Evolutionary conservation across 2,797 vertebrate species (phyloP).

Genomic region (Natrix natrix): DNA sequence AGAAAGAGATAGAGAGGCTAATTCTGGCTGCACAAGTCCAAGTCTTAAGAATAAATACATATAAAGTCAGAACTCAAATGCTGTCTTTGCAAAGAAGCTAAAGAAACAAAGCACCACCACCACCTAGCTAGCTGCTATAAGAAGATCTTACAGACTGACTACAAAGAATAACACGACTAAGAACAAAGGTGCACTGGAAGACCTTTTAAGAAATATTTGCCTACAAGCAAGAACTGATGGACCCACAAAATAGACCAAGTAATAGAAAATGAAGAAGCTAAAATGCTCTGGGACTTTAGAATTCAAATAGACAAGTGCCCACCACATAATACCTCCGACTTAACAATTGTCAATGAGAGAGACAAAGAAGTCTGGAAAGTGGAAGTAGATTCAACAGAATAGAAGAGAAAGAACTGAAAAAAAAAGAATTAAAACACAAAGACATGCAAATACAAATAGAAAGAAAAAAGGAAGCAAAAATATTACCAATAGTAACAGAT

Average conservation of each 20-base stretch:
- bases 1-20: background rate
- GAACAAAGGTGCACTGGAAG: background rate
- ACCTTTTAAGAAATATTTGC: background rate
- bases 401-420: background rate
- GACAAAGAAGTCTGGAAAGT: background rate
- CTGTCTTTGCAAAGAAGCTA: background rate
- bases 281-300: too few relatives aligned
- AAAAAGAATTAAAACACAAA: background rate
- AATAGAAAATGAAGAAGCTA: too few relatives aligned
- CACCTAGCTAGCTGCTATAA: background rate
- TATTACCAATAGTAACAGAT: background rate
- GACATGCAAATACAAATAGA: too few relatives aligned
- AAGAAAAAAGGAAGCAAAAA: background rate
- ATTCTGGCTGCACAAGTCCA: too few relatives aligned
- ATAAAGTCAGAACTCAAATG: background rate
- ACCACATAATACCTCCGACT: background rate
- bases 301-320: background rate
- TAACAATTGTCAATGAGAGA: background rate
- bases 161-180: background rate
- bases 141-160: background rate
- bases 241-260: too few relatives aligned
- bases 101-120: background rate
- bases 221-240: background rate
- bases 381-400: background rate
- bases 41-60: too few relatives aligned